These are phyloP conservation scores for Melanotaenia trifasciata DNA, from an alignment of 2,797 vertebrate species.

Conservation along the genomic window DNA sequence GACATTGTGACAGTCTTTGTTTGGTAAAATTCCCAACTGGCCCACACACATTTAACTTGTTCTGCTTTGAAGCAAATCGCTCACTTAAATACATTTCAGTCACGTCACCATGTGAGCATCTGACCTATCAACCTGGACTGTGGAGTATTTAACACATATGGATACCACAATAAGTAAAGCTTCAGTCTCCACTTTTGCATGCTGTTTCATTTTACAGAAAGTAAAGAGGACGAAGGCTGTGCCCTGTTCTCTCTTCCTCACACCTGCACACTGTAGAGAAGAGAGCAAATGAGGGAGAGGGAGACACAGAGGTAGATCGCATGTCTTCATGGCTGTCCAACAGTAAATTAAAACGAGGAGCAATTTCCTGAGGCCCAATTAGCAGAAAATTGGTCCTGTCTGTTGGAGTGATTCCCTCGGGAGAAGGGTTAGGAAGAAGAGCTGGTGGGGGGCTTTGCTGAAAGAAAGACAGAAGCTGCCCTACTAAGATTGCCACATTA, in stretches of 20 bases:
- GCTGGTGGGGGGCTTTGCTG: constrained; percentile 30
- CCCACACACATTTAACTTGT: neutral
- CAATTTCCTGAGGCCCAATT: constrained; percentile 88
- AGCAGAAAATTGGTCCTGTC: constrained; percentile 86
- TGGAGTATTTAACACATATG: constrained; percentile 70
- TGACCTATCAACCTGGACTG: constrained; percentile 53
- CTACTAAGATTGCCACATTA: constrained; percentile 41
- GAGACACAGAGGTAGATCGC: constrained; percentile 67
- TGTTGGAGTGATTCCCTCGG: constrained; percentile 77
- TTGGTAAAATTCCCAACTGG: constrained; percentile 49
- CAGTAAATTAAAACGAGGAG: constrained; percentile 87
- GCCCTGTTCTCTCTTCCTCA: constrained; percentile 42
- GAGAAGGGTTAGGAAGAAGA: constrained; percentile 10
- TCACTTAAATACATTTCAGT: constrained; percentile 26
- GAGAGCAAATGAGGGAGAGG: constrained; percentile 37
- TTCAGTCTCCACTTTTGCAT: constrained; percentile 26
- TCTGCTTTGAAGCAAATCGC: constrained; percentile 19
- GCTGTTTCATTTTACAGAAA: constrained; percentile 43
- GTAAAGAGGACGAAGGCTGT: constrained; percentile 10
- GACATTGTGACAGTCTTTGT: constrained; percentile 79
- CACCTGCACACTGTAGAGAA: constrained; percentile 65
- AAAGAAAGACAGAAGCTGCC: constrained; percentile 40
- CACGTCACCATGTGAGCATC: constrained; percentile 20
- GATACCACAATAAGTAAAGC: constrained; percentile 60
- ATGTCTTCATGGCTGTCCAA: constrained; percentile 82